phyloP scores from a whole-genome alignment of 2,797 vertebrate genomes.

The Eremophila alpestris region DNA sequence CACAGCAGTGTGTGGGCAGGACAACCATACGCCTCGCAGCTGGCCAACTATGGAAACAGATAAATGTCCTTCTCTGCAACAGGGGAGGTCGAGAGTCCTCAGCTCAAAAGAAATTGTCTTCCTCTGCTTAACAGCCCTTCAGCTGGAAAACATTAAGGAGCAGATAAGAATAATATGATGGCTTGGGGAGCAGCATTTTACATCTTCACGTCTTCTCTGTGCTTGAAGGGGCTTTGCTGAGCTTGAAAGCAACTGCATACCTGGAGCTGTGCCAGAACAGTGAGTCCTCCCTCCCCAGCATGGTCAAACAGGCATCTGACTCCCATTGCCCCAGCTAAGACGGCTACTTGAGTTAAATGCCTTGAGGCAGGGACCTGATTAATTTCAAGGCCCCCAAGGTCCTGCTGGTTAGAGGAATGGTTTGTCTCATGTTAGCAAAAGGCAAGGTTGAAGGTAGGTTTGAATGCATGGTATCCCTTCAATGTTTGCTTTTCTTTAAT shows the following conservation, averaged over 20 bases:
- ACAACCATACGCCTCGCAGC: fast-evolving
- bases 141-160: background rate
- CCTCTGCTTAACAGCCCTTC: background rate
- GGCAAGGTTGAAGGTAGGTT: background rate
- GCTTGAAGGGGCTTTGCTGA: background rate
- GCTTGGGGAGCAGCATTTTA: background rate
- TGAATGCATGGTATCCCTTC: background rate
- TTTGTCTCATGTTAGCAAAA: background rate
- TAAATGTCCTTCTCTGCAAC: background rate
- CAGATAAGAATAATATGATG: background rate
- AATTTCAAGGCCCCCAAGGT: background rate
- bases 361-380: background rate
- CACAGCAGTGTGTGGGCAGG: background rate
- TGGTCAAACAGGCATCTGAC: fast-evolving
- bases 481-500: background rate
- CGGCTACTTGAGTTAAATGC: background rate
- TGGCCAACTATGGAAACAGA: fast-evolving
- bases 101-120: background rate
- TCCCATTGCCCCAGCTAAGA: background rate
- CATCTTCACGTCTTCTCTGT: background rate
- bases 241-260: background rate
- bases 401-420: background rate
- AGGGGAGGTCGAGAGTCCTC: background rate
- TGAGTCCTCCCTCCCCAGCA: background rate
- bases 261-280: background rate